Percentiles rank a stretch among this genome's conserved stretches.
Conservation (phyloP, 1,140 invertebrate genomes). For the Copidosoma floridanum region DNA sequence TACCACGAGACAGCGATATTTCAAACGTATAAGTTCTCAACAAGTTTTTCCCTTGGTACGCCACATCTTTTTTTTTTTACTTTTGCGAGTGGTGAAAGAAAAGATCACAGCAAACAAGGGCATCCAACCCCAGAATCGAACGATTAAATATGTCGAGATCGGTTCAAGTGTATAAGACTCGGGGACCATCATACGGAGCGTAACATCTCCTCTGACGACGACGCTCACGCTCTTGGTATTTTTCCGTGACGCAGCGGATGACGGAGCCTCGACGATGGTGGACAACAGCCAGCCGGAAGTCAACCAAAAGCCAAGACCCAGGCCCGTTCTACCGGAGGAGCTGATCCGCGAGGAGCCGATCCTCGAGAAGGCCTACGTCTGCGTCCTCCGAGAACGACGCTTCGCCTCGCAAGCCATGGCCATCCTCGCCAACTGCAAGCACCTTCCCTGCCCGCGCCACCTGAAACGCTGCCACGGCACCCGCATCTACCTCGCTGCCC, state of each 20-base stretch:
- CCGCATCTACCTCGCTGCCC: slow-evolving; percentile 62
- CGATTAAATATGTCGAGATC: too few relatives aligned
- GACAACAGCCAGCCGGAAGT: not conserved
- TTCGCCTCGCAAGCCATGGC: slow-evolving; percentile 65
- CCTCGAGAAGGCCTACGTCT: slow-evolving; percentile 62
- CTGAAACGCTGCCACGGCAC: slow-evolving; percentile 70
- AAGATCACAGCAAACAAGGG: too few relatives aligned
- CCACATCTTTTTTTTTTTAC: too few relatives aligned
- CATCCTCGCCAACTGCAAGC: slow-evolving; percentile 55
- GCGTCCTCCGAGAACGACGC: slow-evolving; percentile 61
- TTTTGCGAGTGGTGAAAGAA: too few relatives aligned
- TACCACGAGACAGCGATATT: too few relatives aligned
- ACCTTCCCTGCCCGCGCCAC: slow-evolving; percentile 64
- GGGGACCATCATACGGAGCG: too few relatives aligned
- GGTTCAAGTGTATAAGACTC: too few relatives aligned
- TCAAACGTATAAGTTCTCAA: too few relatives aligned
- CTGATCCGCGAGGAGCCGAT: slow-evolving; percentile 52
- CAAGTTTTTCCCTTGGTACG: too few relatives aligned
- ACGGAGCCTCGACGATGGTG: not conserved
- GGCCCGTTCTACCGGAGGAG: slow-evolving; percentile 59
- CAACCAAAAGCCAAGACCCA: slow-evolving; percentile 27
- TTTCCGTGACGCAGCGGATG: slow-evolving; percentile 9
- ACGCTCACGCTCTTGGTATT: slow-evolving; percentile 20
- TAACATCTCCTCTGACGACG: too few relatives aligned
- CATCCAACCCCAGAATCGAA: too few relatives aligned